phyloP scores from a whole-genome alignment of 1,140 invertebrate genomes.

The Drosophila bocki region DNA sequence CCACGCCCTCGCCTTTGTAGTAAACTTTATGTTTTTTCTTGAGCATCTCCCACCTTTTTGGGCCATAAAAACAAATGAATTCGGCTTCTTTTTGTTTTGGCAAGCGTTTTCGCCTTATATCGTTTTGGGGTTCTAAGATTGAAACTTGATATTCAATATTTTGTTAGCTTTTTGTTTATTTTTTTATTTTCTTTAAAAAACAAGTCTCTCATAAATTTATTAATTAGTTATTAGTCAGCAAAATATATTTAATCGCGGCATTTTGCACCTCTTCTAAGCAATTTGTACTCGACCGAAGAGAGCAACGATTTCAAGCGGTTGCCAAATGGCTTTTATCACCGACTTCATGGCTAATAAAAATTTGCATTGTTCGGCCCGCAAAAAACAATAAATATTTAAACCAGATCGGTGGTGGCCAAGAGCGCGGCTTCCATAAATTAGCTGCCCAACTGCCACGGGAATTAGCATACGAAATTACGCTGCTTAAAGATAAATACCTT shows the following conservation, averaged over 20 bases:
- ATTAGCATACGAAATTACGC: constrained; percentile 69
- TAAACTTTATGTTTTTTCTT: constrained; percentile 23
- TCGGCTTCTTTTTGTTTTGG: constrained; percentile 38
- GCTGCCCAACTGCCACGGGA: constrained; percentile 24
- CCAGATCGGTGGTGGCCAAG: constrained; percentile 32
- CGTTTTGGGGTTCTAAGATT: constrained; percentile 24
- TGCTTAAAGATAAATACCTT: constrained; percentile 71
- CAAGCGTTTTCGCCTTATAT: constrained; percentile 27
- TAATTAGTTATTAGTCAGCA: constrained; percentile 41
- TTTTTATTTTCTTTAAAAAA: constrained; percentile 50
- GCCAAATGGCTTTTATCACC: constrained; percentile 53
- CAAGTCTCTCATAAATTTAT: constrained; percentile 43
- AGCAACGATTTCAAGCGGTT: constrained; percentile 36
- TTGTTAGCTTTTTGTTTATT: constrained; percentile 19
- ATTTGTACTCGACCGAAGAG: constrained; percentile 34
- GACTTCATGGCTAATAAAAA: constrained; percentile 62
- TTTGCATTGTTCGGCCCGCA: constrained; percentile 46
- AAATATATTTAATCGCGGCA: constrained; percentile 57
- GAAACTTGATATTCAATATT: constrained; percentile 44
- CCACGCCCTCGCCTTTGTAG: constrained; percentile 55
- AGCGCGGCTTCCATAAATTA: constrained; percentile 36
- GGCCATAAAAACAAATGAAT: constrained; percentile 71
- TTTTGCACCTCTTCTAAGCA: constrained; percentile 61
- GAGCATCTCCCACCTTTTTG: constrained; percentile 68
- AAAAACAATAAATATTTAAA: constrained; percentile 24